These are phyloP conservation scores for Chaetodon trifasciatus DNA, from an alignment of 2,797 vertebrate genomes.

Conservation along the genomic window DNA sequence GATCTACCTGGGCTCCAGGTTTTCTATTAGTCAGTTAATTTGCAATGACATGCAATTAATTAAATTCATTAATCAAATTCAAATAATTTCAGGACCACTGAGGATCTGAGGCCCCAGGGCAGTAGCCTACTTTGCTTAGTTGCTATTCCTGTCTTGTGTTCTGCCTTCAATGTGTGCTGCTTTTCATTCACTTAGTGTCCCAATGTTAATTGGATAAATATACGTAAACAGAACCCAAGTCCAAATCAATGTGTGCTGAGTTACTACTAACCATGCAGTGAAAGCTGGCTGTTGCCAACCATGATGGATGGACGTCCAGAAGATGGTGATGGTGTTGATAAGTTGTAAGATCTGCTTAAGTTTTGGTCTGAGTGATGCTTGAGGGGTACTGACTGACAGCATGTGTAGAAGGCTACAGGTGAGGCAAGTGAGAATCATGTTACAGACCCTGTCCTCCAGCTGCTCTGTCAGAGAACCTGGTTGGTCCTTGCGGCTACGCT, in stretches of 20 bases:
- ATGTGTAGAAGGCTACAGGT: background rate
- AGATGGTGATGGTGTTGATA: background rate
- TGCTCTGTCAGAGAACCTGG: conserved; percentile 61
- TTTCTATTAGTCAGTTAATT: too few relatives aligned
- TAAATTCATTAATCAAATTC: too few relatives aligned
- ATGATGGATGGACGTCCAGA: background rate
- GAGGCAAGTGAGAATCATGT: background rate
- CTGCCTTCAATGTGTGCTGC: background rate
- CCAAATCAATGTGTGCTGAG: background rate
- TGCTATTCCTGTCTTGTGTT: background rate
- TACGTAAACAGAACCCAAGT: background rate
- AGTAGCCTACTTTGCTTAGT: background rate
- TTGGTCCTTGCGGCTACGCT: conserved; percentile 82
- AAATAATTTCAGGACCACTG: too few relatives aligned
- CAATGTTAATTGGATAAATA: background rate
- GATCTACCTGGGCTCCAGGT: too few relatives aligned
- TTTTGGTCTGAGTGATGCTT: background rate
- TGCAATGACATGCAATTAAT: too few relatives aligned
- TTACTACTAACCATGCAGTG: background rate
- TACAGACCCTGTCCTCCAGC: conserved; percentile 82
- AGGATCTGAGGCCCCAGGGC: too few relatives aligned
- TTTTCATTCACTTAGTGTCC: background rate
- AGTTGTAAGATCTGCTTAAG: background rate
- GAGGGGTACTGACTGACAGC: background rate
- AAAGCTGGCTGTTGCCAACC: too few relatives aligned